Base-by-base conservation (phyloP, 1,140 invertebrate species). In the Camponotus vicinus region DNA sequence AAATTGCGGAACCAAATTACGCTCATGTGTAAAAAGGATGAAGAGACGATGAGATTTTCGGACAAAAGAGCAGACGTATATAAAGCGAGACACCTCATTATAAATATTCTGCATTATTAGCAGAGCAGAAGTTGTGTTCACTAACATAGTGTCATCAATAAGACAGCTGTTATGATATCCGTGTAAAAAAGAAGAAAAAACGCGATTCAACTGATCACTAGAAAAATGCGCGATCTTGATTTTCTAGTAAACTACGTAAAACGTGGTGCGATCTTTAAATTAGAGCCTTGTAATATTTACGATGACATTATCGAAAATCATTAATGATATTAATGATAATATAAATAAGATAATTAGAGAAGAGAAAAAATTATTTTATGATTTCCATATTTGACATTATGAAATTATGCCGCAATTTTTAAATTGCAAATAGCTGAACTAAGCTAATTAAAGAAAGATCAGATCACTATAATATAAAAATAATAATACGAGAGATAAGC, bases 51-150 rank as follows among this genome's bases (percentile, higher is more conserved):
- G 42, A 80, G 27, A 2, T 66, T 67, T 34, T 15, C 13, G 15
- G 7, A 71, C 45, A 32, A 85, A 67, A 88, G 57, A 79, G 63
- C 18, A 52, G n/a, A 55, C n/a, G 63, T 27, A 84, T 55, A 83
- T 21, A 64, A 82, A 69, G n/a, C 37, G 15, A 85, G 32, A 77
- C 34, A 32, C 57, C 49, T 85, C 49, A 61, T 78, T 66, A 27
- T 27, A 63, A 76, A 76, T 49, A 85, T 83, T 77, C 82, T 85
- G 75, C 82, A 4, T 78, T 77, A 34, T 64, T 77, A 85, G 75
- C 82, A 77, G 61, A 76, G 34, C 45, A 69, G 52, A 78, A 85
- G 75, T 61, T 85, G 82, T 85, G 82, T 85, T 85, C 82, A 85
- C 71, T 76, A 85, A 78, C 49, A 78, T 85, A 85, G 49, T 77